Evolutionary conservation across 2,888 invertebrate species (phyloP), one percentile per base, ranked within the genome.

Genomic region (Cerastoderma edule): DNA sequence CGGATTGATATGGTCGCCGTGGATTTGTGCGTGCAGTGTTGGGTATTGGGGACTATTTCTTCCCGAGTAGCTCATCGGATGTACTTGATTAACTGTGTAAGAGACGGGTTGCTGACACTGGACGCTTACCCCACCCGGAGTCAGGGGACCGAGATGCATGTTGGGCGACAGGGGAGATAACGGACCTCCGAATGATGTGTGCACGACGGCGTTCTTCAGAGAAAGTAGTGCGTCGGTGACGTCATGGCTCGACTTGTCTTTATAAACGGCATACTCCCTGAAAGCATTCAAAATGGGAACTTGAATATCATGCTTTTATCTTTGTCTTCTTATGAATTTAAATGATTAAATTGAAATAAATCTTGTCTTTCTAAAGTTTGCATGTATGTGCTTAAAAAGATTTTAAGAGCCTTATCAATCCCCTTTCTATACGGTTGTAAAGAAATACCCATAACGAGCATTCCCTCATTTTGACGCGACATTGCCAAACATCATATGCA

Each of bases 161-260:
- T 85, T 83, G 39, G 86, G 78, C 13, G 90, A 89, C n/a, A 88
- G 68, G 0, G 89, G 88, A 83, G 89, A 94, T 94, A 86, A 85
- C 93, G 93, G 93, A 66, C 93, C 93, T 8, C 91, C 92, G 13
- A 89, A 84, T 30, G 84, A 94, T 16, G 96, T 96, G 92, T 96
- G 96, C 48, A 97, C 96, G 73, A 97, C 96, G 54, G 97, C 96
- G 92, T 97, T 96, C 92, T 97, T 97, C 87, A 97, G 93, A 0
- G 97, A 96, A 89, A 97, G 94, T 57, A 97, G 94, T 80, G 97
- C 97, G 93, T 97, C 97, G n/a, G 97, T 96, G 88, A 97, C 96
- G 89, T 96, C 96, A 88, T 90, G 91, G 6, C 90, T 81, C 13
- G 86, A 83, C 69, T 92, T 91, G 63, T 91, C 90, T 81, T 91